Conservation (phyloP, 64 coral and sea anemone species). For the Montipora foliosa region DNA sequence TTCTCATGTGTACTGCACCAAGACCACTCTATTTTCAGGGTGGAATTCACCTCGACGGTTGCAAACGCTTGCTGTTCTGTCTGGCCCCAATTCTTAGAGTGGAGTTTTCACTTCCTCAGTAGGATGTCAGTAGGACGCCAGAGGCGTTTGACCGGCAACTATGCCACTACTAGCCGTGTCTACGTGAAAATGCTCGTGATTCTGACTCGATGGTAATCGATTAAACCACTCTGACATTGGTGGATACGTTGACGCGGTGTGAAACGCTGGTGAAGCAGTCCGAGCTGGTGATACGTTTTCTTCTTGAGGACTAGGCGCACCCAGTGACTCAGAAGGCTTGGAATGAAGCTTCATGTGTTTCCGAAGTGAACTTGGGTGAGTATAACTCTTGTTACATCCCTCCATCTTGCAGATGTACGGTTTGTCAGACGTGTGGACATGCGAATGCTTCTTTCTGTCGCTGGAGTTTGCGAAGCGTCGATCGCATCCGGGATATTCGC, state of each 20-base stretch:
- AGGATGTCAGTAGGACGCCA: slow-evolving; percentile 86
- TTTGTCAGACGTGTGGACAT: slow-evolving; percentile 95
- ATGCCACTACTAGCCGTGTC: slow-evolving; percentile 45
- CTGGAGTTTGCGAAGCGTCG: slow-evolving; percentile 96
- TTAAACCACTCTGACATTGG: slow-evolving; percentile 95
- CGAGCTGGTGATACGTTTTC: slow-evolving; percentile 64
- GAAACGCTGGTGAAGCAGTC: slow-evolving; percentile 72
- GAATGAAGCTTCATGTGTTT: slow-evolving; percentile 95
- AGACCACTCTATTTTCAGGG: background rate
- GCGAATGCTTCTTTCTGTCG: slow-evolving; percentile 95
- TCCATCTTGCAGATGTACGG: slow-evolving; percentile 97
- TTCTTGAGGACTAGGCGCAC: slow-evolving; percentile 76
- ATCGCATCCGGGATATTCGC: slow-evolving; percentile 94
- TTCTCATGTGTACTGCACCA: background rate
- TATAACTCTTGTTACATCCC: slow-evolving; percentile 97
- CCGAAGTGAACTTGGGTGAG: slow-evolving; percentile 88
- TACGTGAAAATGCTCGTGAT: slow-evolving; percentile 92
- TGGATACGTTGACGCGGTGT: slow-evolving; percentile 74
- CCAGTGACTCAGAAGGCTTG: slow-evolving; percentile 85
- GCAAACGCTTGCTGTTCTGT: slow-evolving; percentile 12
- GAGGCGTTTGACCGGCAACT: slow-evolving; percentile 66
- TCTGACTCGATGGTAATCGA: slow-evolving; percentile 57
- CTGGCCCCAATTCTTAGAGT: slow-evolving; percentile 16
- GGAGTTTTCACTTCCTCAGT: slow-evolving; percentile 42
- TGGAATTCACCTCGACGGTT: background rate